Conservation (phyloP, 2,113 vertebrate species). For the Marcusenius ussheri region DNA sequence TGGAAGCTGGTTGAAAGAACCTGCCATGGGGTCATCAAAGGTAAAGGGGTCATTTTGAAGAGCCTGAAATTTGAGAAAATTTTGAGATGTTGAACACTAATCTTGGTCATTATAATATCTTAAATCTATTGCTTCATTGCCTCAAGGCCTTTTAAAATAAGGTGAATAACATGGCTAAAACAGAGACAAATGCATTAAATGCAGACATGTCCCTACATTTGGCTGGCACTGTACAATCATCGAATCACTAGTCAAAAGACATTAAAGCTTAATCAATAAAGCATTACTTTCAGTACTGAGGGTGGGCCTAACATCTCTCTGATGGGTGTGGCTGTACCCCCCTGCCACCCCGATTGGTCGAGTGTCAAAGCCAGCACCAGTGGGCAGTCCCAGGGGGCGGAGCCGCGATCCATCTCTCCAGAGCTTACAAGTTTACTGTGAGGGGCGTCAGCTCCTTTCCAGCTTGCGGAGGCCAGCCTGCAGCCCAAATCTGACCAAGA, state of each 20-base stretch:
- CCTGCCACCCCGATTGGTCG: not conserved
- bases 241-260: not conserved
- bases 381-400: not conserved
- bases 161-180: not conserved
- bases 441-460: not conserved
- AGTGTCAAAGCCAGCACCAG: not conserved
- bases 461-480: not conserved
- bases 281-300: not conserved
- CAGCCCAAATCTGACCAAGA: not conserved
- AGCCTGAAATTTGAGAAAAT: not conserved
- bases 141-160: not conserved
- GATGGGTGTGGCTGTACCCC: not conserved
- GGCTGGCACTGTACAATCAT: not conserved
- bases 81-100: not conserved
- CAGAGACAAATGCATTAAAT: not conserved
- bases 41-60: not conserved
- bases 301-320: not conserved
- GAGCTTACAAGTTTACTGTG: not conserved
- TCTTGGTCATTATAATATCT: not conserved
- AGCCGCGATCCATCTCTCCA: not conserved
- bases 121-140: not conserved
- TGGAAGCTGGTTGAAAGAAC: not conserved
- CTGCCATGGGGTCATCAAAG: not conserved
- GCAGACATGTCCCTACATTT: not conserved
- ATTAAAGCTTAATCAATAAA: not conserved